Evolutionary conservation across 2,113 vertebrate species (phyloP).

Genomic region (Hyaena hyaena): DNA sequence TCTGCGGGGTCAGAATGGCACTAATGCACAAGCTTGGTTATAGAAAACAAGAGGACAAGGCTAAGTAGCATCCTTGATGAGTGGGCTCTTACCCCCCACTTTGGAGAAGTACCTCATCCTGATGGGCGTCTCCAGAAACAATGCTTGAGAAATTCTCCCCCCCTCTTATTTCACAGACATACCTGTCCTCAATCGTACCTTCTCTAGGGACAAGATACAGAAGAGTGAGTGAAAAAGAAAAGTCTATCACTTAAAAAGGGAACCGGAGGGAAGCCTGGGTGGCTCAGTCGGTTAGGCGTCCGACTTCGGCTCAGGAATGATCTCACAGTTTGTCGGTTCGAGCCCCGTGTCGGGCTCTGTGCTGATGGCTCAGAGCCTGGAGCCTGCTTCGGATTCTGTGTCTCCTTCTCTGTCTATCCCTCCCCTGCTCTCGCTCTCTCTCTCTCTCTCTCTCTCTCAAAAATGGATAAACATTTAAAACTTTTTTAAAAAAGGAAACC

Average conservation of each 20-base stretch:
- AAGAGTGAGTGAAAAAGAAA: not conserved
- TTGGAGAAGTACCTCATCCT: not conserved
- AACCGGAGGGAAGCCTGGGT: not conserved
- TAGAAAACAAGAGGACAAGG: rapidly evolving
- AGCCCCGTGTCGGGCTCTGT: not conserved
- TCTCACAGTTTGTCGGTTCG: not conserved
- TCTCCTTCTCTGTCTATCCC: not conserved
- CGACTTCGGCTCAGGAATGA: not conserved
- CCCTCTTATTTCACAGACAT: not conserved
- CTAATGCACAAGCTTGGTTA: not conserved
- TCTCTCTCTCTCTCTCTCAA: too few relatives aligned
- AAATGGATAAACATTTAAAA: too few relatives aligned
- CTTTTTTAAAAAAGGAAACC: too few relatives aligned
- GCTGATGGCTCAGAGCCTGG: not conserved
- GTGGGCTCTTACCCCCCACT: not conserved
- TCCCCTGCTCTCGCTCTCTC: too few relatives aligned
- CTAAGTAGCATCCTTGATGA: not conserved
- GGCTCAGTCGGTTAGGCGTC: not conserved
- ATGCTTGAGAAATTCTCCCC: not conserved
- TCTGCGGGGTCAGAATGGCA: not conserved
- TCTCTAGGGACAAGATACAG: not conserved
- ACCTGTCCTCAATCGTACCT: not conserved
- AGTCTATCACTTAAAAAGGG: not conserved
- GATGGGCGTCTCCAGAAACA: not conserved
- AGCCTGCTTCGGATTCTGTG: not conserved